phyloP scores from a whole-genome alignment of 2,113 vertebrate species.

The Corythoichthys haematopterus region DNA sequence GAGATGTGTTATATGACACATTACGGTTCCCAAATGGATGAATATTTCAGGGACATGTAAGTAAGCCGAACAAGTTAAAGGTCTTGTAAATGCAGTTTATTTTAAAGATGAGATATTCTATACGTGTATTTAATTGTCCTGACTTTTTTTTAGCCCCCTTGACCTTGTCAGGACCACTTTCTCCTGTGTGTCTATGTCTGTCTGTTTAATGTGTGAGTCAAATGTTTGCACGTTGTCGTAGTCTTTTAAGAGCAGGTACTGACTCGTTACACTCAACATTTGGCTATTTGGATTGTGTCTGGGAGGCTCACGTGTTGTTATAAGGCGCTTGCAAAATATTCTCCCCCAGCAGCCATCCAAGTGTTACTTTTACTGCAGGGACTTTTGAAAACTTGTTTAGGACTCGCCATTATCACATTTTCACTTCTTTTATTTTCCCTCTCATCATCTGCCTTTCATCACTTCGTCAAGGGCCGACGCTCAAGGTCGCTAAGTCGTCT shows the following conservation, averaged over 20 bases:
- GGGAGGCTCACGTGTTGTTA: conserved; percentile 48
- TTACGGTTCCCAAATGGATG: conserved; percentile 63
- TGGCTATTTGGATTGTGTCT: conserved; percentile 61
- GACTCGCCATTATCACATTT: conserved; percentile 32
- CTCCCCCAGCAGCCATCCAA: conserved; percentile 31
- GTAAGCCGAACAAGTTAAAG: conserved; percentile 29
- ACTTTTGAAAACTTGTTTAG: conserved; percentile 43
- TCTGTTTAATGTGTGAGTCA: conserved; percentile 60
- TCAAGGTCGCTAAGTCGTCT: conserved; percentile 44
- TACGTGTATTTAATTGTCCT: conserved; percentile 3
- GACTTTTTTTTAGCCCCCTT: conserved; percentile 48
- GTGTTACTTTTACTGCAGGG: conserved; percentile 64
- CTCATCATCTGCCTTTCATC: conserved; percentile 50
- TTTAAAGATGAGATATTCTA: conserved; percentile 1
- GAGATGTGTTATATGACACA: conserved; percentile 72
- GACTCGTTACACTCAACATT: conserved; percentile 51
- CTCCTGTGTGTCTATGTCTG: conserved; percentile 40
- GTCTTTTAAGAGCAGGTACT: conserved; percentile 59
- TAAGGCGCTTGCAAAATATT: conserved; percentile 59
- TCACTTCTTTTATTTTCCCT: conserved; percentile 34
- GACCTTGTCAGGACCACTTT: conserved; percentile 36
- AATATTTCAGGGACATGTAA: conserved; percentile 60
- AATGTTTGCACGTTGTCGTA: conserved; percentile 65
- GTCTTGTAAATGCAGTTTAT: background rate
- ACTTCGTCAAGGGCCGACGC: conserved; percentile 18